These are phyloP conservation scores for Charaxes varanes DNA, from an alignment of 1,140 invertebrate species.

Conservation along the genomic window DNA sequence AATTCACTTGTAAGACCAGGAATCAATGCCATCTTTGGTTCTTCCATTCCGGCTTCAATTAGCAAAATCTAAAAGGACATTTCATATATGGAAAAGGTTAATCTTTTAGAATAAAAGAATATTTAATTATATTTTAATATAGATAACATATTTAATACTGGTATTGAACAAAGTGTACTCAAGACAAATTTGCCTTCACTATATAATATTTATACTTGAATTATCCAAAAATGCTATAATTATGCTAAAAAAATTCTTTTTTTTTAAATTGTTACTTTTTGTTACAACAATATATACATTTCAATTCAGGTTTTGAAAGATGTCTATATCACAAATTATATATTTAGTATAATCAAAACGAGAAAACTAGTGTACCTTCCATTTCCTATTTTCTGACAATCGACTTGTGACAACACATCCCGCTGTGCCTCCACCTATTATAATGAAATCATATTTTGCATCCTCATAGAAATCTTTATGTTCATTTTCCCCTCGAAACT, in stretches of 20 bases:
- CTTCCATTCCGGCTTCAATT: slow-evolving; percentile 80
- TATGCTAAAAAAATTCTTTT: too few species aligned
- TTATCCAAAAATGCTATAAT: too few species aligned
- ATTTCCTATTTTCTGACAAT: slow-evolving; percentile 56
- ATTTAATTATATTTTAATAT: not conserved
- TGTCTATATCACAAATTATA: too few species aligned
- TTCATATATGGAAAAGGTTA: too few species aligned
- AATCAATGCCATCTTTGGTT: slow-evolving; percentile 80
- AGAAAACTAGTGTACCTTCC: slow-evolving; percentile 40
- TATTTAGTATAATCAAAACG: not conserved
- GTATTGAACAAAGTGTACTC: too few species aligned
- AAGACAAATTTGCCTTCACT: too few species aligned
- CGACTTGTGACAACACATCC: slow-evolving; percentile 57
- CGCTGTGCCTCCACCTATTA: slow-evolving; percentile 55
- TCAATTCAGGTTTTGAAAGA: too few species aligned
- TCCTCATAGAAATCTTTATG: slow-evolving; percentile 14
- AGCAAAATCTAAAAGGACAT: slow-evolving; percentile 73
- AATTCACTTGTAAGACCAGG: slow-evolving; percentile 77
- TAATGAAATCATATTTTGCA: slow-evolving; percentile 50
- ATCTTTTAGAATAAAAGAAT: not conserved
- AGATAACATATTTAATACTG: not conserved
- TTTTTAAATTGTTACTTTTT: too few species aligned
- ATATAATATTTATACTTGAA: too few species aligned
- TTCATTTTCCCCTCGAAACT: slow-evolving; percentile 16
- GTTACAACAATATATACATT: too few species aligned